Evolutionary conservation across 1,140 invertebrate genomes (phyloP).

Genomic region (Bombus haemorrhoidalis): DNA sequence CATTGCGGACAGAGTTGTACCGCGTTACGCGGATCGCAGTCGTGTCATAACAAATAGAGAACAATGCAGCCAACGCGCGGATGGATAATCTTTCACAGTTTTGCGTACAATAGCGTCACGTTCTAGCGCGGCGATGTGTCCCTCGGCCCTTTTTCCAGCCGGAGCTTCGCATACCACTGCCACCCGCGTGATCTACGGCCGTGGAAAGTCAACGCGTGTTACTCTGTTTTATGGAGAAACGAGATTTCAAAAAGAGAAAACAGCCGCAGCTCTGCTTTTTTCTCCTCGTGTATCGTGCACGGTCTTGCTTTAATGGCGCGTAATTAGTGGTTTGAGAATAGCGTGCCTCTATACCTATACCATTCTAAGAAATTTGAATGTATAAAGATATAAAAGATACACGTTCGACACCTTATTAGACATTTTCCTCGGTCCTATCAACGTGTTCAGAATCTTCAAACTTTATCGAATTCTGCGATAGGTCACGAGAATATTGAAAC

Average conservation of each 20-base stretch:
- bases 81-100: constrained; percentile 74
- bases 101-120: constrained; percentile 68
- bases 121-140: constrained; percentile 14
- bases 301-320: no score
- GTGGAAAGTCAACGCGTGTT: constrained; percentile 18
- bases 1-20: background rate
- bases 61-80: constrained; percentile 65
- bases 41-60: constrained; percentile 64
- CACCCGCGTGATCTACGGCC: constrained; percentile 33
- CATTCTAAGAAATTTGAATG: no score
- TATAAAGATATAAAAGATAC: no score
- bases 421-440: no score
- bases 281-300: background rate
- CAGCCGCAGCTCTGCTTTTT: background rate
- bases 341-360: no score
- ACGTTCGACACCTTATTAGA: no score
- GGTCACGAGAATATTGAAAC: no score
- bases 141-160: constrained; percentile 40
- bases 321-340: no score
- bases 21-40: constrained; percentile 20
- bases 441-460: no score
- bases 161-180: background rate
- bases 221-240: background rate
- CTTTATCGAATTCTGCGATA: no score
- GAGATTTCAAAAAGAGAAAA: background rate